Evolutionary conservation across 2,797 vertebrate species (phyloP), one percentile per base, ranked within the genome.

Genomic region (Miopithecus talapoin): DNA sequence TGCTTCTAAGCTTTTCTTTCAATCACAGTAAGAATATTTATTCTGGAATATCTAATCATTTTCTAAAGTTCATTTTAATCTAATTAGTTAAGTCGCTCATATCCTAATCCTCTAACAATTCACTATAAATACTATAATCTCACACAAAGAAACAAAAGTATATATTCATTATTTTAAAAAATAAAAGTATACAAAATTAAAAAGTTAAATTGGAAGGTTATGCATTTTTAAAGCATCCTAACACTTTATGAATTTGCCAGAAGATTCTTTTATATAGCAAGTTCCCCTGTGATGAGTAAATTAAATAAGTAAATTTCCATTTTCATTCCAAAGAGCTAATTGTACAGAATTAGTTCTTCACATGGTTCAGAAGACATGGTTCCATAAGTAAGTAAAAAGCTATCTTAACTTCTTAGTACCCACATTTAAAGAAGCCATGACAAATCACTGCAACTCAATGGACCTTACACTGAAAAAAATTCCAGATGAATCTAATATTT

Each of bases 141-240:
- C 41, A 91, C 12, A 91, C 53, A 41, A 76, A 95, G 3, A 85
- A 94, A 17, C 78, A 84, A 87, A 85, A 85, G 36, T 48, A 8
- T 41, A 26, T 21, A 50, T 48, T 92, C 19, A 84, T 43, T 98
- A 96, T 72, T 50, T 50, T 84, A 39, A 68, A 91, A 95, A 97
- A 64, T 75, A 10, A 36, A 70, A 70, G n/a, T 22, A 95, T 30
- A 91, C 24, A 86, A 89, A 76, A 48, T 59, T 84, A 92, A 83
- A 10, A 48, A 76, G 12, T 57, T 61, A 90, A 83, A 85, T 36
- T 94, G 17, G 5, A 85, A 88, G 21, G 17, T 61, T 48, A 43
- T 70, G 5, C n/a, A 86, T 91, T 94, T 86, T 59, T 78, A 96
- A 93, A 93, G 13, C 9, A 89, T 50, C 21, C n/a, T 48, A 72